phyloP scores from a whole-genome alignment of 2,888 invertebrate genomes.

The Hypercompe scribonia region DNA sequence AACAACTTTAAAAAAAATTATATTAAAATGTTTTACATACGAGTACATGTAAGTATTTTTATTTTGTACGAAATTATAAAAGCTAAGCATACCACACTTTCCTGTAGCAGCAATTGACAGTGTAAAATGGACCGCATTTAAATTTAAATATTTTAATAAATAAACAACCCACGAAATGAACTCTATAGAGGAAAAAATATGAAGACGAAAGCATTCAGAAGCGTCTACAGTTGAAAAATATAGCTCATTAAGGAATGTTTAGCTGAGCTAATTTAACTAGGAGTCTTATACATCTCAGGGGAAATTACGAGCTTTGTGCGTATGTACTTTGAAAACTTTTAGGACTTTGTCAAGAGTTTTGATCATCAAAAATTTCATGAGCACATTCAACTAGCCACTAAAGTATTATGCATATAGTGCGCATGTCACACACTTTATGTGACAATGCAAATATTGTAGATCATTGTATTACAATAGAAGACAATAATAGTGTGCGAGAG shows the following conservation, averaged over 20 bases:
- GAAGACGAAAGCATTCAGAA: constrained; percentile 65
- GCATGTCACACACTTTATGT: not conserved
- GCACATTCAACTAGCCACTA: constrained; percentile 41
- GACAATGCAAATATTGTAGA: constrained; percentile 11
- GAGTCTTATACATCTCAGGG: constrained; percentile 70
- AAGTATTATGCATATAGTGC: constrained; percentile 23
- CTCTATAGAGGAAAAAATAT: constrained; percentile 62
- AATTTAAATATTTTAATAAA: constrained; percentile 47
- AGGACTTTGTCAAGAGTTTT: constrained; percentile 62
- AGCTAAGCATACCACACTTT: constrained; percentile 16
- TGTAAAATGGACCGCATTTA: constrained; percentile 36
- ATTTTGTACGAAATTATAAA: constrained; percentile 28
- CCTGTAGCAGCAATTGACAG: constrained; percentile 32
- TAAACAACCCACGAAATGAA: constrained; percentile 45
- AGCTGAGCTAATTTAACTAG: constrained; percentile 80
- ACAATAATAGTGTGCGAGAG: constrained; percentile 51
- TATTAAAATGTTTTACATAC: not conserved
- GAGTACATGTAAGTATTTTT: not conserved
- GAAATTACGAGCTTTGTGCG: constrained; percentile 78
- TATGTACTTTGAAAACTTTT: constrained; percentile 72
- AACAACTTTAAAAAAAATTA: not conserved
- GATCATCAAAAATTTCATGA: constrained; percentile 61
- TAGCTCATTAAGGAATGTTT: constrained; percentile 80
- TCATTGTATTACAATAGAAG: constrained; percentile 40
- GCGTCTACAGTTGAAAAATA: constrained; percentile 74